These are phyloP conservation scores for Chelonia mydas DNA, from an alignment of 2,797 vertebrate genomes.

Conservation along the genomic window DNA sequence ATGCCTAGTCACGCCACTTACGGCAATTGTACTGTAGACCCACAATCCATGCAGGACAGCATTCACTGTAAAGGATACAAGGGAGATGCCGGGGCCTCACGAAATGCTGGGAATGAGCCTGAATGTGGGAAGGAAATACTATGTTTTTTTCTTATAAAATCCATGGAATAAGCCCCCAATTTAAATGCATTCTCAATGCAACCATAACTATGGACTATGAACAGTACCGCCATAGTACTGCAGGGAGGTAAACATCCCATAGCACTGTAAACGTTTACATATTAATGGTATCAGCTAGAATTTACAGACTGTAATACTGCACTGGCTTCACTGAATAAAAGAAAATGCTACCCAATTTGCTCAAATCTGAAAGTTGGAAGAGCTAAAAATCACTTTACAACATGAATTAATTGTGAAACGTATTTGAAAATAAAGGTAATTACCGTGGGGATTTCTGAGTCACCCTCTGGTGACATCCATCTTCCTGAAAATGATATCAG, in stretches of 20 bases:
- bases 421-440: slow-evolving; percentile 42
- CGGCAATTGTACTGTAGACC: background rate
- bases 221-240: background rate
- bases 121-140: background rate
- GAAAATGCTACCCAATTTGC: background rate
- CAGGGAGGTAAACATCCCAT: slow-evolving; percentile 20
- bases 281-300: background rate
- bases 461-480: background rate
- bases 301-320: background rate
- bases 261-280: background rate
- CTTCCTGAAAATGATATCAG: slow-evolving; percentile 13
- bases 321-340: background rate
- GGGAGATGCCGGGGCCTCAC: background rate
- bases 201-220: background rate
- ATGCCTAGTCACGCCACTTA: background rate
- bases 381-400: background rate
- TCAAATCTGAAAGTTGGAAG: slow-evolving; percentile 2
- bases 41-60: background rate
- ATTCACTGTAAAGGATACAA: background rate
- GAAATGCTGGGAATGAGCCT: background rate
- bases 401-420: slow-evolving; percentile 7
- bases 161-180: background rate
- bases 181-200: background rate
- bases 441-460: slow-evolving; percentile 23
- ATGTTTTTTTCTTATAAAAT: background rate